Evolutionary conservation across 2,797 vertebrate genomes (phyloP).

Genomic region (Lutra lutra): DNA sequence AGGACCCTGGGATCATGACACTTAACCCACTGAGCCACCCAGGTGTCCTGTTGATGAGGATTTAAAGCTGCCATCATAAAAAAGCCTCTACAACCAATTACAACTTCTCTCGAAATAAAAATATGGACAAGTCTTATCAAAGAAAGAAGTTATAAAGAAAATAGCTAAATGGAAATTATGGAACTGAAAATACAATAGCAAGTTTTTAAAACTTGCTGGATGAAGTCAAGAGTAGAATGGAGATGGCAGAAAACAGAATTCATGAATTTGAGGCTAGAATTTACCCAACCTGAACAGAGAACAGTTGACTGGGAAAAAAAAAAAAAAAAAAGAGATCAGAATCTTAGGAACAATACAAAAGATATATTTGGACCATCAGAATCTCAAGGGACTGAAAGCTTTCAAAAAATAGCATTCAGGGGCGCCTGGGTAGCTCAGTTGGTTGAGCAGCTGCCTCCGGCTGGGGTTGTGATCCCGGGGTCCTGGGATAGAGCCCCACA

Average conservation of each 20-base stretch:
- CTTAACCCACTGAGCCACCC: not conserved
- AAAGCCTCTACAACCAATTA: not conserved
- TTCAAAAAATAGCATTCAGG: not conserved
- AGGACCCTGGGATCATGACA: not conserved
- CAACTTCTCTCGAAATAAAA: not conserved
- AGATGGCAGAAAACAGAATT: not conserved
- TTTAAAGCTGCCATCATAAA: not conserved
- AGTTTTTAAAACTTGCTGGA: not conserved
- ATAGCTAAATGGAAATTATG: not conserved
- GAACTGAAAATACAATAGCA: not conserved
- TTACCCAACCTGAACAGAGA: not conserved
- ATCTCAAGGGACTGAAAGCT: not conserved
- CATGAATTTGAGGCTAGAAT: not conserved
- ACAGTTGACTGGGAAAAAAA: not conserved
- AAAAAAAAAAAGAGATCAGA: not conserved
- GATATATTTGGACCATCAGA: not conserved
- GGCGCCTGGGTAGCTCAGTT: too few species aligned
- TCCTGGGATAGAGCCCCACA: too few species aligned
- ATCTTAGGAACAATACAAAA: not conserved
- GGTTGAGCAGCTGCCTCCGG: too few species aligned
- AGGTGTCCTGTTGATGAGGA: not conserved
- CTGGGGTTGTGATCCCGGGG: too few species aligned
- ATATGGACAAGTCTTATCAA: not conserved
- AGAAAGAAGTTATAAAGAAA: not conserved
- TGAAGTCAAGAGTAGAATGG: not conserved